These are phyloP conservation scores for Thyatira batis DNA, from an alignment of 2,888 invertebrate species.

Conservation along the genomic window DNA sequence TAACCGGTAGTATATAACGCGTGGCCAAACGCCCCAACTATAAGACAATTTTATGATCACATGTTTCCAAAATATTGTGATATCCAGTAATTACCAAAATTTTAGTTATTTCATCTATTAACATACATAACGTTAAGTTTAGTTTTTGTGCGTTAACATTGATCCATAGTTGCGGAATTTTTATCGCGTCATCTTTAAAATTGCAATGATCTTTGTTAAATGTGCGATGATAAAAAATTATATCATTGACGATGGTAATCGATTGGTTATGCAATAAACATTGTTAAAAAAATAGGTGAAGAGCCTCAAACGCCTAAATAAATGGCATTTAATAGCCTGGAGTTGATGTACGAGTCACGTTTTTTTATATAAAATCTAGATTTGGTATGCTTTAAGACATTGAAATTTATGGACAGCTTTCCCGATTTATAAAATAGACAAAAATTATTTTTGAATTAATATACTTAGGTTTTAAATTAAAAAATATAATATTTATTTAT, in stretches of 20 bases:
- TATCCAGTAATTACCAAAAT: no score
- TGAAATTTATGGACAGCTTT: no score
- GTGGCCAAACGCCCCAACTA: no score
- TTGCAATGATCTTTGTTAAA: not conserved
- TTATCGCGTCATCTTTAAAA: not conserved
- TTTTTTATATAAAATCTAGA: not conserved
- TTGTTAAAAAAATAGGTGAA: not conserved
- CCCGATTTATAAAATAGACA: conserved; percentile 1
- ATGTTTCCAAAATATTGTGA: no score
- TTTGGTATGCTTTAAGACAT: no score
- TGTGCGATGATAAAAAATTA: not conserved
- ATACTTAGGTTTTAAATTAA: no score
- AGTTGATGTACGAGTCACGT: conserved; percentile 1
- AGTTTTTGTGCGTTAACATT: conserved; percentile 3
- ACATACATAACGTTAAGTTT: conserved; percentile 7
- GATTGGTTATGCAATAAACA: not conserved
- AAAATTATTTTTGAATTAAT: no score
- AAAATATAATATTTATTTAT: no score
- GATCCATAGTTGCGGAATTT: not conserved
- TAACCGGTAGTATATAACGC: no score
- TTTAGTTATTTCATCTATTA: conserved; percentile 5
- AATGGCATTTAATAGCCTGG: not conserved
- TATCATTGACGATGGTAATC: not conserved
- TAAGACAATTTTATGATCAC: no score
- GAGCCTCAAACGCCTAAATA: not conserved